Percentiles rank a stretch among this genome's conserved stretches.
Conservation (phyloP, 2,113 vertebrate species). For the Diadophis punctatus region DNA sequence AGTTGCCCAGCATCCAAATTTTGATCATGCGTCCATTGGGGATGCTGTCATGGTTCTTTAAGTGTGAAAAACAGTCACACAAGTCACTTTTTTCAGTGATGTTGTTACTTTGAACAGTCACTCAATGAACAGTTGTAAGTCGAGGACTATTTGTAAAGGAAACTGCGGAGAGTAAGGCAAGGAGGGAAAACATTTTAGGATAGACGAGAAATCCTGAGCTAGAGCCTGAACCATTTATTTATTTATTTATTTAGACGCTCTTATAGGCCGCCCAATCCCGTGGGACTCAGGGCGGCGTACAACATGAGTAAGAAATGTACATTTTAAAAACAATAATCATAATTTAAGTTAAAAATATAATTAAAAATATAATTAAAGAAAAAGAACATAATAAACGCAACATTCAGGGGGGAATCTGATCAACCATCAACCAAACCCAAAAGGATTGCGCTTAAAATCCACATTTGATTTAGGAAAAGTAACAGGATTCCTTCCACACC, state of each 20-base stretch:
- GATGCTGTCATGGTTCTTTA: background rate
- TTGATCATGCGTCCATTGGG: no score
- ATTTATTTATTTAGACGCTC: no score
- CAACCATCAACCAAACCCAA: background rate
- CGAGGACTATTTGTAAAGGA: background rate
- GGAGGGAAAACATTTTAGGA: background rate
- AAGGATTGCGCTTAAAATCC: background rate
- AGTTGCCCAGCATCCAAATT: background rate
- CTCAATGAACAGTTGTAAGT: background rate
- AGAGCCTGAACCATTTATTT: background rate
- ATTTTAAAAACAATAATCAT: no score
- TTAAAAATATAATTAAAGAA: no score
- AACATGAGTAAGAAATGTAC: no score
- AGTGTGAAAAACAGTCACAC: background rate
- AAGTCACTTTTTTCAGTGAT: background rate
- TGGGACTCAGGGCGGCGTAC: no score
- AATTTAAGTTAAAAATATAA: no score
- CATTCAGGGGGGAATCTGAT: no score
- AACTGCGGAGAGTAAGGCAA: background rate
- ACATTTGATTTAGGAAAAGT: background rate
- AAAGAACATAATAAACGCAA: no score
- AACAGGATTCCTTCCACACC: background rate
- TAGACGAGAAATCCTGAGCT: background rate
- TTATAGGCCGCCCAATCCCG: no score
- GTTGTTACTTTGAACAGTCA: background rate